Conservation (phyloP, 2,797 vertebrate genomes). For the Poeciliopsis paucimaculata region DNA sequence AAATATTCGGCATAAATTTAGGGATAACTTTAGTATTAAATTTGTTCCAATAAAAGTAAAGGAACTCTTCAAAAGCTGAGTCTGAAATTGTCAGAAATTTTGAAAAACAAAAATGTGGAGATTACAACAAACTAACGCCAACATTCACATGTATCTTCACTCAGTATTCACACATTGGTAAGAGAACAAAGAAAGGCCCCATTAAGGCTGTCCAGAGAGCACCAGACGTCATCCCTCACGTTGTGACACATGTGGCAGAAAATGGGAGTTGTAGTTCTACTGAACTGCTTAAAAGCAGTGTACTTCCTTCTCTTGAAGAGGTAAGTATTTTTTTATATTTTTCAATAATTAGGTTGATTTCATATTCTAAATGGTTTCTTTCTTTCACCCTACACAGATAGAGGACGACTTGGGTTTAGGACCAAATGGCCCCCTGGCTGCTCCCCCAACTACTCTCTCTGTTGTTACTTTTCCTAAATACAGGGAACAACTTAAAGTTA, state of each 20-base stretch:
- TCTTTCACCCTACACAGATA: conserved; percentile 75
- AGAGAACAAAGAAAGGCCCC: conserved; percentile 74
- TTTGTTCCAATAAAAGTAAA: not conserved
- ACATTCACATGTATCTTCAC: not conserved
- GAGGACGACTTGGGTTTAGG: conserved; percentile 84
- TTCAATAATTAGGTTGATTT: not conserved
- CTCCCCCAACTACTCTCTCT: conserved; percentile 80
- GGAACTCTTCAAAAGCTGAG: not conserved
- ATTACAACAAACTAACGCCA: not conserved
- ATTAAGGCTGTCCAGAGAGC: conserved; percentile 27
- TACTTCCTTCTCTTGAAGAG: conserved; percentile 77
- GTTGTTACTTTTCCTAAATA: conserved; percentile 79
- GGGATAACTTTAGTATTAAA: not conserved
- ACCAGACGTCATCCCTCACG: conserved; percentile 76
- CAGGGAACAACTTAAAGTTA: conserved; percentile 39
- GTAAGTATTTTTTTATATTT: conserved; percentile 57
- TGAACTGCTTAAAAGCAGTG: conserved; percentile 70
- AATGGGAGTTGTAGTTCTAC: conserved; percentile 42
- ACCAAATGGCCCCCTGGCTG: conserved; percentile 78
- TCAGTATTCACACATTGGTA: conserved; percentile 69
- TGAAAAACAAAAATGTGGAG: not conserved
- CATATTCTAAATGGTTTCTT: not conserved
- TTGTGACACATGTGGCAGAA: conserved; percentile 74
- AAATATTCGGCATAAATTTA: not conserved
- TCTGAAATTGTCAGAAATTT: not conserved